These are phyloP conservation scores for Galago senegalensis DNA, from an alignment of 2,797 vertebrate genomes.

Conservation along the genomic window DNA sequence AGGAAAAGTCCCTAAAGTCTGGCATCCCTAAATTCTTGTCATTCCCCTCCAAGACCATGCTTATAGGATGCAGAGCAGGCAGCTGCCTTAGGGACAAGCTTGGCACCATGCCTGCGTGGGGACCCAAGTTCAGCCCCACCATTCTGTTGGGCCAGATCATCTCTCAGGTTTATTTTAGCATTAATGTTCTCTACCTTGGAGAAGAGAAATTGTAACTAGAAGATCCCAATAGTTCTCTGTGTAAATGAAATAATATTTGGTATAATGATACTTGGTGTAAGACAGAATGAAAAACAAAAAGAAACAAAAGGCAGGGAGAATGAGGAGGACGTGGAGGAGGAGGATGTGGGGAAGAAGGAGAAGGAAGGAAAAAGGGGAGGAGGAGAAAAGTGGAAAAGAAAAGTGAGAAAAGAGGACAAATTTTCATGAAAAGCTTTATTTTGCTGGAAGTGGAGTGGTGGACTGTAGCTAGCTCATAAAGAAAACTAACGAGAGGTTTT, in stretches of 20 bases:
- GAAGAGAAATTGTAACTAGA: background rate
- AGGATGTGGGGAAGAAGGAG: background rate
- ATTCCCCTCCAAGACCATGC: background rate
- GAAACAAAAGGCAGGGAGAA: no score
- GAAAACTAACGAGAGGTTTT: background rate
- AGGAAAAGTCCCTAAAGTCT: background rate
- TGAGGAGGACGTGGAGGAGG: background rate
- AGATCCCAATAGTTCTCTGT: background rate
- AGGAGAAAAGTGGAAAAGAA: background rate
- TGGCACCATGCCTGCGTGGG: background rate
- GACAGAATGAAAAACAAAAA: background rate
- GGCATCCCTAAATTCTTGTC: background rate
- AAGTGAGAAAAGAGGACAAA: background rate
- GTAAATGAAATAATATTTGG: constrained; percentile 2
- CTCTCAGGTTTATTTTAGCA: background rate
- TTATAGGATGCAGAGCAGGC: background rate
- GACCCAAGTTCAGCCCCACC: background rate
- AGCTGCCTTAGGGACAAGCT: background rate
- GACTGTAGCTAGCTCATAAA: background rate
- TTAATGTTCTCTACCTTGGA: background rate
- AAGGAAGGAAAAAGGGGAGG: background rate
- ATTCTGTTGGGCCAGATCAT: background rate
- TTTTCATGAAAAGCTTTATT: background rate
- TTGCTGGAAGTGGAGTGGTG: background rate
- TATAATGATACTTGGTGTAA: background rate